These are phyloP conservation scores for Polypedilum vanderplanki DNA, from an alignment of 1,140 invertebrate genomes.

Conservation along the genomic window DNA sequence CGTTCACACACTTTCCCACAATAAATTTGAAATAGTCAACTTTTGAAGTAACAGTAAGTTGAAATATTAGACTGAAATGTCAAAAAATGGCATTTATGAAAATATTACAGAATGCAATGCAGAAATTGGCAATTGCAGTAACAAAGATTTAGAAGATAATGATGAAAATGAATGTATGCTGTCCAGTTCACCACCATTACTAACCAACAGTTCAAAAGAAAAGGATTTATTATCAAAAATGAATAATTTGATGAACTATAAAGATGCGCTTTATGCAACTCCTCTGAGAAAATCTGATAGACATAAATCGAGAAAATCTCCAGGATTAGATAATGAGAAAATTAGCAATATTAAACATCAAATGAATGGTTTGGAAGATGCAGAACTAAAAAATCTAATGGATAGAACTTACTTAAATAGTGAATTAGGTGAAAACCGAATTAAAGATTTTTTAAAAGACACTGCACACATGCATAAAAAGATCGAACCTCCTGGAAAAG, in stretches of 20 bases:
- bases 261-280: constrained; percentile 43
- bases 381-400: constrained; percentile 38
- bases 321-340: background rate
- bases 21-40: background rate
- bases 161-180: background rate
- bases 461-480: constrained; percentile 43
- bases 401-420: constrained; percentile 33
- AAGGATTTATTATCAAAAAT: background rate
- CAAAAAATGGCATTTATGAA: constrained; percentile 8
- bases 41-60: background rate
- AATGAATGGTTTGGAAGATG: constrained; percentile 31
- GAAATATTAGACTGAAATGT: background rate
- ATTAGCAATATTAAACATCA: constrained; percentile 12
- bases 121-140: background rate
- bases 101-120: background rate
- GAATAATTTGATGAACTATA: constrained; percentile 31
- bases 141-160: background rate
- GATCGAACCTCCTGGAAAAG: constrained; percentile 38
- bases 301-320: constrained; percentile 35
- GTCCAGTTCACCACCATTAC: background rate
- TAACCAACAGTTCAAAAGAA: background rate
- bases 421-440: constrained; percentile 42
- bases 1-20: background rate
- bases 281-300: constrained; percentile 43
- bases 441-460: constrained; percentile 43